phyloP scores from a whole-genome alignment of 1,140 invertebrate species.

The Diploscapter pachys region DNA sequence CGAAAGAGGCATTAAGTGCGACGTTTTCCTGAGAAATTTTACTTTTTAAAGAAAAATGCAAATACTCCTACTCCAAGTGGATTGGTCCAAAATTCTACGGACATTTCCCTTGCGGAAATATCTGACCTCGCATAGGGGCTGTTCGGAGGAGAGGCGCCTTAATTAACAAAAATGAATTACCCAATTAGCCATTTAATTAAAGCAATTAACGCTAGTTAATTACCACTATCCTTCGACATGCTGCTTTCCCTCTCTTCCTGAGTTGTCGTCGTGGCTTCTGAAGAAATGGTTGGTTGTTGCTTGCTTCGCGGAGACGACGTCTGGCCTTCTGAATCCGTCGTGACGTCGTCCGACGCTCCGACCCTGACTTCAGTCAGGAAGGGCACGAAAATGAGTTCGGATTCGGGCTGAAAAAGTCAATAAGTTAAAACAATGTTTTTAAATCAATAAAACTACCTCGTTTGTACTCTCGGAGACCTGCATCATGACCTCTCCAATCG shows the following conservation, averaged over 20 bases:
- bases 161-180: neutral
- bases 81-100: slow-evolving; percentile 15
- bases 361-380: slow-evolving; percentile 72
- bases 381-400: slow-evolving; percentile 72
- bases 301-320: neutral
- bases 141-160: neutral
- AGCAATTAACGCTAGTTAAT: no score
- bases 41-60: no score
- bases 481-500: slow-evolving; percentile 22
- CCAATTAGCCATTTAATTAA: neutral
- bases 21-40: no score
- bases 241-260: slow-evolving; percentile 1
- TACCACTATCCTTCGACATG: neutral
- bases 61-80: neutral
- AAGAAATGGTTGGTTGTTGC: neutral
- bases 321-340: slow-evolving; percentile 6
- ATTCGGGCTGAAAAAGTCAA: slow-evolving; percentile 10
- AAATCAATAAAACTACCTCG: neutral
- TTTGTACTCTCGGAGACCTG: slow-evolving; percentile 6
- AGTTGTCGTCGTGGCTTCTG: neutral
- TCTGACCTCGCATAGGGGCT: neutral
- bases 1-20: neutral
- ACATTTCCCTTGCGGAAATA: slow-evolving; percentile 2
- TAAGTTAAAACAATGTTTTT: slow-evolving; percentile 19
- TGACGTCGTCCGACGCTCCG: slow-evolving; percentile 34